phyloP scores from a whole-genome alignment of 2,888 invertebrate genomes.

The Sinotaia quadrata region DNA sequence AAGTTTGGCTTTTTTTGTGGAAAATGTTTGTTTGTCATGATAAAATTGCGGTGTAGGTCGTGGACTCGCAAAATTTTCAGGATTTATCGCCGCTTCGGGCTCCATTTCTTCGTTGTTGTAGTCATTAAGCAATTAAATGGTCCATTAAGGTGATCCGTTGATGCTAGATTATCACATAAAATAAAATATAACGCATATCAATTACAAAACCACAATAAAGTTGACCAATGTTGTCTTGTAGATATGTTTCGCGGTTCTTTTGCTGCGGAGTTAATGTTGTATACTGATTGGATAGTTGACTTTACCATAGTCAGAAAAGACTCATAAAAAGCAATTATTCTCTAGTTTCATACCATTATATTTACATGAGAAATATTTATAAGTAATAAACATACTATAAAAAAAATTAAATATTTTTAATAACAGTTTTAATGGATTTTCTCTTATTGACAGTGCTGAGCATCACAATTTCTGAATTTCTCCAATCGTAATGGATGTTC shows the following conservation, averaged over 20 bases:
- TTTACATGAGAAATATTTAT: too few species aligned
- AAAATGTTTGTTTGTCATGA: conserved; percentile 61
- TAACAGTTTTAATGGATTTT: too few species aligned
- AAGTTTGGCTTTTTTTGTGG: conserved; percentile 65
- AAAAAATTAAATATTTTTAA: too few species aligned
- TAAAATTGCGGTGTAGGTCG: conserved; percentile 67
- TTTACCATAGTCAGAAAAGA: too few species aligned
- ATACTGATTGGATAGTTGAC: conserved; percentile 3
- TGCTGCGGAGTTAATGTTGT: not conserved
- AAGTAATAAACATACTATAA: too few species aligned
- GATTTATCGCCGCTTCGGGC: conserved; percentile 36
- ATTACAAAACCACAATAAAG: too few species aligned
- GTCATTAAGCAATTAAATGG: not conserved
- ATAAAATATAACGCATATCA: too few species aligned
- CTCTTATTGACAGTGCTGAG: not conserved
- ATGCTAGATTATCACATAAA: too few species aligned
- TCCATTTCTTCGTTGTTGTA: not conserved
- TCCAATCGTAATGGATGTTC: not conserved
- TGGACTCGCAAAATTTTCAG: conserved; percentile 52
- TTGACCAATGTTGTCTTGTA: conserved; percentile 1
- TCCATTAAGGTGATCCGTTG: too few species aligned
- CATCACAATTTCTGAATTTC: not conserved
- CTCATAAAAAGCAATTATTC: too few species aligned
- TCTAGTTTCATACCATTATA: too few species aligned
- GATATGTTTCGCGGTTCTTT: conserved; percentile 23